Base-by-base conservation (phyloP, 2,113 vertebrate species). In the Sphyrna mokarran region DNA sequence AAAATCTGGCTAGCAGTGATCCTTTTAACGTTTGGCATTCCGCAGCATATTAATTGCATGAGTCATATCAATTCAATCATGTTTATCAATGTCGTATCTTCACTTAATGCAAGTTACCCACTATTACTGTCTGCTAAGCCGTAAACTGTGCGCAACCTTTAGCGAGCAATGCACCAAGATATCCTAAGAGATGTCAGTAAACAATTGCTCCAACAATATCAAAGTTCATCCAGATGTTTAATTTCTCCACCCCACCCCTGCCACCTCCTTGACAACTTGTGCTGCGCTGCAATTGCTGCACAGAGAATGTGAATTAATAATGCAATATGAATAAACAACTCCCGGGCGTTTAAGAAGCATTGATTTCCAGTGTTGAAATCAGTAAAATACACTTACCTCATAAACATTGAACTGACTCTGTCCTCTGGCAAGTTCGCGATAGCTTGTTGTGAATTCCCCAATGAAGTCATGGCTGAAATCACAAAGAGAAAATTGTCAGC, bases 401-500 rank as follows among this genome's bases (percentile, higher is more conserved):
- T 99, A 99, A 96, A 99, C 98, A n/a, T 99, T 99, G 97, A 99
- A 98, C 94, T 98, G 98, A 96, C 98, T 99, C 97, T 99, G 99
- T 37, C 99, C 99, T 48, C 98, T 98, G n/a, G 99, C 98, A 96
- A 99, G 97, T 97, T 99, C 99, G 96, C 99, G 97, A 97, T 99
- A 99, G 97, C 98, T 99, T 96, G 99, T 99, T 89, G 98, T 99
- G 96, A 98, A 99, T 96, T 99, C 99, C n/a, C 99, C 99, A 0
- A 99, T 99, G 97, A 99, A 99, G 97, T 99, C 99, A 0, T 99
- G 99, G 97, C 99, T 99, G 97, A 0, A 96, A 96, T 76, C 68
- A 40, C 96, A 96, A 96, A 63, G 95, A 95, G 14, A 68, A 61
- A 29, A 48, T 29, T 2, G 22, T 83, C 40, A 87, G 13, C 0